Evolutionary conservation across 2,888 invertebrate genomes (phyloP), one percentile per base, ranked within the genome.

Genomic region (Nasonia oneida): DNA sequence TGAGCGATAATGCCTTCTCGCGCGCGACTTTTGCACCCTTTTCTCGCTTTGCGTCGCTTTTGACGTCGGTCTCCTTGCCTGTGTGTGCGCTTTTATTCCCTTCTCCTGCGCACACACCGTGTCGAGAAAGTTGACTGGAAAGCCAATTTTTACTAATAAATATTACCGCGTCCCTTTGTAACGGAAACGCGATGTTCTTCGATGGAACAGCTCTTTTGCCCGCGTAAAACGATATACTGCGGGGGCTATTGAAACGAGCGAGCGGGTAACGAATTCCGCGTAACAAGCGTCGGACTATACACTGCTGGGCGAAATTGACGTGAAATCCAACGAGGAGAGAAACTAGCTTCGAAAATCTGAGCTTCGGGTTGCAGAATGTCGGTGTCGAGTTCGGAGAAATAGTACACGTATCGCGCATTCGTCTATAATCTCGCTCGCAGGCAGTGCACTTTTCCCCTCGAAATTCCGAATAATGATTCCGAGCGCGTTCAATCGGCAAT

Each of bases 1-100:
- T 79, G 42, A 84, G 64, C 42, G 37, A 74, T 74, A 79, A 79
- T 74, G 57, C 29, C 29, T 79, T 79, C 79, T 79, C 79, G n/a
- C 73, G 15, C 23, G 10, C 29, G 47, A 10, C 70, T 50, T 50
- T 47, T 23, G 12, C 47, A 47, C 67, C 67, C 67, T 67, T 67
- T 61, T 61, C 18, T n/a, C 4, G 14, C 61, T 15, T 37, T 37
- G 37, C 37, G n/a, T 61, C 78, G 23, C 73, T 78, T 83, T 83
- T 78, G n/a, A 42, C 47, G 73, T 77, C 33, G 23, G 57, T n/a
- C 8, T n/a, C n/a, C 57, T 61, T 29, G 53, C 39, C 12, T 61
- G 12, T 47, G 47, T 47, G 10, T 47, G 3, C 15, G 14, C 53
- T 29, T 1, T 23, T 2, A 2, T 2, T 12, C 14, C n/a, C 5